phyloP scores from a whole-genome alignment of 2,888 invertebrate species.

The Coenonympha arcania region DNA sequence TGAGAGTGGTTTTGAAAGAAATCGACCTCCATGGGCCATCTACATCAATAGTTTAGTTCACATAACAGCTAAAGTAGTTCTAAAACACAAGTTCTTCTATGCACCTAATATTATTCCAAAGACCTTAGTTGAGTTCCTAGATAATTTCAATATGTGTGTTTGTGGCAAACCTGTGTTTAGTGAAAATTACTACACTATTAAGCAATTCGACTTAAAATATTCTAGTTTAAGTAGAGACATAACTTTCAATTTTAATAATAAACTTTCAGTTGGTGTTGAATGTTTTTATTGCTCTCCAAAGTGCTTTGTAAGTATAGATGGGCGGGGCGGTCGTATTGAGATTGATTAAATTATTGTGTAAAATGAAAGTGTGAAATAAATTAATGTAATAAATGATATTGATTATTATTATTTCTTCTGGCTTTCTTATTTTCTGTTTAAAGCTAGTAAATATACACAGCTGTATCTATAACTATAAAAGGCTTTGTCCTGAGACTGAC shows the following conservation, averaged over 20 bases:
- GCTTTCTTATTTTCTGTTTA: no score
- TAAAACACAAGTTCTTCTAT: slow-evolving; percentile 71
- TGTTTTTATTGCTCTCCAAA: slow-evolving; percentile 76
- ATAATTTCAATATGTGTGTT: slow-evolving; percentile 76
- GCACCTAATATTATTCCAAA: slow-evolving; percentile 73
- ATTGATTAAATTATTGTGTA: no score
- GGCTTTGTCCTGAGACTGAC: no score
- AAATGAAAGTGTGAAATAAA: no score
- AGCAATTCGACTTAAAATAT: slow-evolving; percentile 53
- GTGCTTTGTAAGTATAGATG: slow-evolving; percentile 61
- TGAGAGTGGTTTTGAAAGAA: no score
- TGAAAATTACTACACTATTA: slow-evolving; percentile 40
- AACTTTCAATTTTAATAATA: slow-evolving; percentile 48
- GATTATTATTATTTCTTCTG: no score
- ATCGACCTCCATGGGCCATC: slow-evolving; percentile 56
- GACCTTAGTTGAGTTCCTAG: slow-evolving; percentile 75
- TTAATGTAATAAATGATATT: no score
- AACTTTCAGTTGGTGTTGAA: slow-evolving; percentile 66
- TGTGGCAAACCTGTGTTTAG: slow-evolving; percentile 73
- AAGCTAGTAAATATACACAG: no score
- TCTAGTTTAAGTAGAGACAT: slow-evolving; percentile 56
- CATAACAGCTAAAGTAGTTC: slow-evolving; percentile 67
- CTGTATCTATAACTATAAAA: no score
- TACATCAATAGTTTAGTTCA: slow-evolving; percentile 71
- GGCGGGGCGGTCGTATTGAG: no score